A percentile compares a stretch with the other conserved stretches of the same genome.
Evolutionary conservation across 2,797 vertebrate species (phyloP).

Genomic region (Toxotes lorentzi): DNA sequence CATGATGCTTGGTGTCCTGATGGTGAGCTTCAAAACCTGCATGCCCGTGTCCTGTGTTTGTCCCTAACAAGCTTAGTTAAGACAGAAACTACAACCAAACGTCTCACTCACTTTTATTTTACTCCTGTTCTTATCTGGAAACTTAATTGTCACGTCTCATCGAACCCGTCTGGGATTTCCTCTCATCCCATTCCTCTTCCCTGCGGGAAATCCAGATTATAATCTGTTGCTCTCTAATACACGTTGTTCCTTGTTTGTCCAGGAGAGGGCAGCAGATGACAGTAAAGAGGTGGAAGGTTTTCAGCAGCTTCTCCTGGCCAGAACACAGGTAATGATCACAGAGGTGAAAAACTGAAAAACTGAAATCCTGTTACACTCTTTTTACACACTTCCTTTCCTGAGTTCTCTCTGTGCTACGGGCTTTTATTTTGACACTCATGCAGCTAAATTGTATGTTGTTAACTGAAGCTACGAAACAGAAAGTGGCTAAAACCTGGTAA

Average conservation of each 20-base stretch:
- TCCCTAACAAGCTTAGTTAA: no score
- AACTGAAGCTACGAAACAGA: no score
- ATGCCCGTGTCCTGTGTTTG: no score
- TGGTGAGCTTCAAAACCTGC: conserved; percentile 78
- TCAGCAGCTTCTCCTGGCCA: conserved; percentile 92
- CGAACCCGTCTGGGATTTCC: no score
- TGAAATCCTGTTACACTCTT: background rate
- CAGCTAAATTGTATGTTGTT: background rate
- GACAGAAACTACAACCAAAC: background rate
- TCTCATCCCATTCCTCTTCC: no score
- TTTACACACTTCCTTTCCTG: background rate
- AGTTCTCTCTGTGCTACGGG: background rate
- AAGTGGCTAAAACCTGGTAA: no score
- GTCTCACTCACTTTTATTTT: no score
- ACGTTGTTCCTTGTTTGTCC: conserved; percentile 21
- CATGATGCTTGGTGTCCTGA: conserved; percentile 95
- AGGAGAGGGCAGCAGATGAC: conserved; percentile 94
- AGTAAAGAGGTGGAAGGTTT: conserved; percentile 96
- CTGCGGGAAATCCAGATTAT: no score
- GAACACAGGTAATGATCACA: conserved; percentile 86
- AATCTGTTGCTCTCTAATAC: no score
- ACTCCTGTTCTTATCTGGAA: background rate
- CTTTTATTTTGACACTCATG: background rate
- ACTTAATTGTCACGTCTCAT: no score
- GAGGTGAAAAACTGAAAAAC: no score